Base-by-base conservation (phyloP, 2,113 vertebrate species). In the Hucho hucho region DNA sequence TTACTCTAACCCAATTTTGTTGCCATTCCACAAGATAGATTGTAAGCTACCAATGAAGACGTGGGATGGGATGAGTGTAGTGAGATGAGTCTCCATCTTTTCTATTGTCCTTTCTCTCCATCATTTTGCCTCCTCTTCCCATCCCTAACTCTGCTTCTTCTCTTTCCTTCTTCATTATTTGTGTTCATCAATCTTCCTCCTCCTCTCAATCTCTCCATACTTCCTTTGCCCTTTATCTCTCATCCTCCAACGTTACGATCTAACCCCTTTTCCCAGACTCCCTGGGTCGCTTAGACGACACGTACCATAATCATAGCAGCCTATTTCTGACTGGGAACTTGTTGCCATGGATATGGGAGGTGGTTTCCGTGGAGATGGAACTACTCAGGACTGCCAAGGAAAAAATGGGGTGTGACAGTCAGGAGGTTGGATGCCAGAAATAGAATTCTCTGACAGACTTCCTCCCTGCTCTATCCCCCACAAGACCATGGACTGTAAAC, bases 351-450 rank as follows among this genome's bases (percentile, higher is more conserved):
- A 86, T 88, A 76, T 71, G 80, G 84, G 79, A 67, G 86, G 43
- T 64, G n/a, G 92, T 94, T 95, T 90, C 92, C 91, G 77, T 93
- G 90, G 94, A 91, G 93, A 95, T 89, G 28, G 63, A 75, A 16
- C 76, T 80, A 72, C 59, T 71, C 25, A 82, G 83, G 80, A 70
- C 85, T 75, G 85, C 73, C 72, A 72, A 75, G 75, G 74, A 63
- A 74, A 63, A 75, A 75, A 69, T 66, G 76, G 59, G 83, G 77
- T 79, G 76, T 79, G 80, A 82, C 74, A 79, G 81, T 75, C 79
- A 70, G 72, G 66, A 68, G 66, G 66, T 37, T 32, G 65, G 63
- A 70, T 28, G 29, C 68, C 56, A 63, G 69, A 78, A 85, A 86
- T 81, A 79, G 75, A 82, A 82, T 75, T 80, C 28, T 76, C 86